A percentile compares a stretch with the other conserved stretches of the same genome.
Conservation (phyloP, 64 coral and sea anemone species). For the Actinia tenebrosa region DNA sequence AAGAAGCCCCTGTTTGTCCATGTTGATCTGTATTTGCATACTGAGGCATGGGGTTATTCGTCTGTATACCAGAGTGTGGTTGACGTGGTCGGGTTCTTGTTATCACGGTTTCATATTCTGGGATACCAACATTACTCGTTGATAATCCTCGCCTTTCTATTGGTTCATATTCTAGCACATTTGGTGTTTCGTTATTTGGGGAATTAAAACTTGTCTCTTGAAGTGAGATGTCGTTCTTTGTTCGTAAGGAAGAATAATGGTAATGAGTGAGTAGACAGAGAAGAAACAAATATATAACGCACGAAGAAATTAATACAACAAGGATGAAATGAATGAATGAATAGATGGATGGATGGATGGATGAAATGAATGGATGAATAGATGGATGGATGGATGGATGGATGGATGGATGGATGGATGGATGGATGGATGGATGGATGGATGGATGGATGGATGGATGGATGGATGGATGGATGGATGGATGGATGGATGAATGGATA, state of each 20-base stretch:
- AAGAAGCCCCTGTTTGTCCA: background rate
- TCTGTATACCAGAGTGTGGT: background rate
- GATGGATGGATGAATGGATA: accelerated
- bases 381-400: too few relatives aligned
- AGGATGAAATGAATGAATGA: too few relatives aligned
- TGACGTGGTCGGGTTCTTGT: background rate
- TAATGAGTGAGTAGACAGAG: too few relatives aligned
- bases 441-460: too few relatives aligned
- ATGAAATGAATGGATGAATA: too few relatives aligned
- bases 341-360: too few relatives aligned
- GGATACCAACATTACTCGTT: background rate
- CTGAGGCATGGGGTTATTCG: background rate
- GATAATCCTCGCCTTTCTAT: background rate
- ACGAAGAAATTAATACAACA: too few relatives aligned
- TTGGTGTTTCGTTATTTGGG: background rate
- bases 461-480: too few relatives aligned
- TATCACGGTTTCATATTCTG: background rate
- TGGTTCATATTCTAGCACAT: background rate
- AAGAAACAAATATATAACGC: too few relatives aligned
- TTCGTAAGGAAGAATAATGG: too few relatives aligned
- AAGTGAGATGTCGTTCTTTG: background rate
- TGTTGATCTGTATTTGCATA: background rate
- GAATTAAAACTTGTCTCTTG: background rate
- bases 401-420: too few relatives aligned
- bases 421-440: too few relatives aligned